phyloP scores from a whole-genome alignment of 1,140 invertebrate species.

The Camponotus floridanus region DNA sequence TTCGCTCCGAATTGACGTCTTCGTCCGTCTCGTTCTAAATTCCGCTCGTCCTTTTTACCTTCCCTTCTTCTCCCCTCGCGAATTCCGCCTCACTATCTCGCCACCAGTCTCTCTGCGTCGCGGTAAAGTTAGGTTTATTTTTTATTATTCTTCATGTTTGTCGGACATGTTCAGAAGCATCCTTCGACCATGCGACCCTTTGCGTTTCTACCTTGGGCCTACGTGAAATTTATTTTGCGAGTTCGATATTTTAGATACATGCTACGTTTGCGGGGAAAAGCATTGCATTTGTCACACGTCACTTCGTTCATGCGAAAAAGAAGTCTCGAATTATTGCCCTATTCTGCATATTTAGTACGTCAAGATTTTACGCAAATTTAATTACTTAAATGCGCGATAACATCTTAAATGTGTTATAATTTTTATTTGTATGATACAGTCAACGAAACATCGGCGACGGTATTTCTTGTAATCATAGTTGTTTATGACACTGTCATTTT shows the following conservation, averaged over 20 bases:
- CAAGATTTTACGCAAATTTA: not conserved
- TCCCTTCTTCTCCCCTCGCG: conserved; percentile 17
- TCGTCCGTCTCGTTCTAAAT: conserved; percentile 60
- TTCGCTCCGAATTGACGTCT: not conserved
- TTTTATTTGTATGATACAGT: not conserved
- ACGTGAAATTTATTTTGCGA: conserved; percentile 72
- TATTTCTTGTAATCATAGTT: not conserved
- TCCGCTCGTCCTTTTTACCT: conserved; percentile 48
- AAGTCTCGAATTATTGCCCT: not conserved
- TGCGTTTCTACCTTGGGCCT: conserved; percentile 66
- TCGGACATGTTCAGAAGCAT: conserved; percentile 73
- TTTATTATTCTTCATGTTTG: conserved; percentile 68
- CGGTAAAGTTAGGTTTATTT: conserved; percentile 63
- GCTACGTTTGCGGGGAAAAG: conserved; percentile 11
- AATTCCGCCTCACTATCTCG: conserved; percentile 40
- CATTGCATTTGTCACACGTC: conserved; percentile 2
- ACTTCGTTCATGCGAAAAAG: not conserved
- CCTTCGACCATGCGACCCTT: conserved; percentile 60
- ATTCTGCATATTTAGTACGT: not conserved
- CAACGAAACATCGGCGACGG: too few relatives aligned
- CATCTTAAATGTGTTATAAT: not conserved
- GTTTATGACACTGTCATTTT: not conserved
- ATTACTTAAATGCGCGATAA: not conserved
- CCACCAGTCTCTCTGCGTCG: conserved; percentile 15
- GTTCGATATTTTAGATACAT: conserved; percentile 57